These are phyloP conservation scores for Himalopsyche kuldschensis DNA, from an alignment of 2,888 invertebrate species.

Conservation along the genomic window DNA sequence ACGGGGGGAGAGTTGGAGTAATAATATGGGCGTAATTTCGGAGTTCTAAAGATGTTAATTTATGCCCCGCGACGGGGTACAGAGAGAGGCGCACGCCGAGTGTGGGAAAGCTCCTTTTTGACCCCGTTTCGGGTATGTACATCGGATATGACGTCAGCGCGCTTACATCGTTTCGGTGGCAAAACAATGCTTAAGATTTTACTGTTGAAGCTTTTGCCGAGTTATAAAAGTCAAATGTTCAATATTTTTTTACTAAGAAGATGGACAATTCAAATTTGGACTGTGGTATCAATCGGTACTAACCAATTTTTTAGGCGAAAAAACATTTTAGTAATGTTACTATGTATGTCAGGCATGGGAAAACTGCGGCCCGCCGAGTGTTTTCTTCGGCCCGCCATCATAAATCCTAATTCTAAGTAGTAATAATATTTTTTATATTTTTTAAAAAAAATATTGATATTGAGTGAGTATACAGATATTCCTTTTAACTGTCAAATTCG, in stretches of 20 bases:
- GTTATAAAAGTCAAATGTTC: neutral
- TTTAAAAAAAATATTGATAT: too few species aligned
- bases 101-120: neutral
- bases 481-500: too few species aligned
- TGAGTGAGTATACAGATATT: too few species aligned
- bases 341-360: too few species aligned
- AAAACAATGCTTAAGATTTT: neutral
- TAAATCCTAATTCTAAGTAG: too few species aligned
- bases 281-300: neutral
- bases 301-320: neutral
- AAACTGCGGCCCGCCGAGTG: too few species aligned
- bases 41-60: slow-evolving; percentile 28
- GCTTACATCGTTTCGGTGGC: neutral
- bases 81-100: neutral
- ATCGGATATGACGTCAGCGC: neutral
- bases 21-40: slow-evolving; percentile 20
- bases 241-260: neutral
- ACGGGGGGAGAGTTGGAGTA: neutral
- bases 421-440: too few species aligned
- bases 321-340: too few species aligned
- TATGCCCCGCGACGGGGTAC: neutral
- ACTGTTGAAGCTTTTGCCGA: neutral
- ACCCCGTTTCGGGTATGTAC: neutral
- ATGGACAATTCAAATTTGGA: neutral
- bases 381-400: too few species aligned